Conservation (phyloP, 2,113 vertebrate species). For the Castor canadensis region DNA sequence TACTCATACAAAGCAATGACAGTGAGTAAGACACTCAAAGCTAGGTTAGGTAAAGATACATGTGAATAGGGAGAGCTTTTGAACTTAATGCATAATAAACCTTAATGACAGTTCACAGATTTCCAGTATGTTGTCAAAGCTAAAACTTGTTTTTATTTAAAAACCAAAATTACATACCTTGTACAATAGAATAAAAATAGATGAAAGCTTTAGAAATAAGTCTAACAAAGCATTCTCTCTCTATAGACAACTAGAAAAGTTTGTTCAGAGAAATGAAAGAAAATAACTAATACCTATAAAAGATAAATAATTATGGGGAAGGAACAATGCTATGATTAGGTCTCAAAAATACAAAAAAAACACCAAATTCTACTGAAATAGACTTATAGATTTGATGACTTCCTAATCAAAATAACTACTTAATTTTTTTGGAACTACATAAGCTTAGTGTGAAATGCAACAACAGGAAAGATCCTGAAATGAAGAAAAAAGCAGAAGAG, state of each 20-base stretch:
- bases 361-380: not conserved
- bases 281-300: not conserved
- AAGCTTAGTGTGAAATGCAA: not conserved
- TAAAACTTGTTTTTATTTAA: slow-evolving; percentile 15
- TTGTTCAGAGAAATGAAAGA: not conserved
- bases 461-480: not conserved
- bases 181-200: not conserved
- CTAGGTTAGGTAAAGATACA: not conserved
- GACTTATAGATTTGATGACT: not conserved
- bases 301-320: not conserved
- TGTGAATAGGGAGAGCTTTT: not conserved
- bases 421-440: not conserved
- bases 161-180: not conserved
- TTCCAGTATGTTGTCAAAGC: not conserved
- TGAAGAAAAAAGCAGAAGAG: not conserved
- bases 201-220: not conserved
- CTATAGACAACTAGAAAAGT: not conserved
- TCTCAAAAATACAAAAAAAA: not conserved
- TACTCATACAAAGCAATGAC: not conserved
- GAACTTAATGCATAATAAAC: not conserved
- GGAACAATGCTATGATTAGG: not conserved
- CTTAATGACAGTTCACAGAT: not conserved
- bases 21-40: not conserved
- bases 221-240: not conserved
- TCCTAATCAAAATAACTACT: not conserved